Conservation (phyloP, 2,888 invertebrate species). For the Trichacis sp. region DNA sequence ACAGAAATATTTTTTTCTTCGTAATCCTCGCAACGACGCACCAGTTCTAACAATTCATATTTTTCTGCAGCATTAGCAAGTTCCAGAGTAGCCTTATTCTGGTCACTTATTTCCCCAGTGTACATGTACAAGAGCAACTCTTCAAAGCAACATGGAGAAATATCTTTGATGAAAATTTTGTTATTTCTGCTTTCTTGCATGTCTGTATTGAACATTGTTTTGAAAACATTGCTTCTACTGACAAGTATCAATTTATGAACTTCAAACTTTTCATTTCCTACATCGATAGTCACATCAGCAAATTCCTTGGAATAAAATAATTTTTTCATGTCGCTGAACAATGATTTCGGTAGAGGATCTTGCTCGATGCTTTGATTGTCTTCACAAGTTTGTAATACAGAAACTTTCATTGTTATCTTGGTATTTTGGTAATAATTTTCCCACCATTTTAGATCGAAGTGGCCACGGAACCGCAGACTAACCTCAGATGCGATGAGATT, state of each 20-base stretch:
- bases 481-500: no score
- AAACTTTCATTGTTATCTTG: no score
- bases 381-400: no score
- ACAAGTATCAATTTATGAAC: not conserved
- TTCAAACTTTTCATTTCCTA: not conserved
- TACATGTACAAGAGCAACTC: not conserved
- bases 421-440: no score
- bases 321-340: not conserved
- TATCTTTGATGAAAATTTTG: not conserved
- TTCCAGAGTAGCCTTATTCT: not conserved
- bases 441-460: no score
- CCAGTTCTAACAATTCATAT: not conserved
- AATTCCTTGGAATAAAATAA: not conserved
- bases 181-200: not conserved
- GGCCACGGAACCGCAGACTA: no score
- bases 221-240: not conserved
- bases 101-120: not conserved
- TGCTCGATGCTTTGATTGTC: no score
- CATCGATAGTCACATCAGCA: not conserved
- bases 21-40: not conserved
- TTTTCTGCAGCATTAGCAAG: not conserved
- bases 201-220: not conserved
- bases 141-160: not conserved
- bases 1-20: not conserved
- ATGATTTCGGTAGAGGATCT: no score